Evolutionary conservation across 2,113 vertebrate species (phyloP).

Genomic region (Acanthisitta chloris): DNA sequence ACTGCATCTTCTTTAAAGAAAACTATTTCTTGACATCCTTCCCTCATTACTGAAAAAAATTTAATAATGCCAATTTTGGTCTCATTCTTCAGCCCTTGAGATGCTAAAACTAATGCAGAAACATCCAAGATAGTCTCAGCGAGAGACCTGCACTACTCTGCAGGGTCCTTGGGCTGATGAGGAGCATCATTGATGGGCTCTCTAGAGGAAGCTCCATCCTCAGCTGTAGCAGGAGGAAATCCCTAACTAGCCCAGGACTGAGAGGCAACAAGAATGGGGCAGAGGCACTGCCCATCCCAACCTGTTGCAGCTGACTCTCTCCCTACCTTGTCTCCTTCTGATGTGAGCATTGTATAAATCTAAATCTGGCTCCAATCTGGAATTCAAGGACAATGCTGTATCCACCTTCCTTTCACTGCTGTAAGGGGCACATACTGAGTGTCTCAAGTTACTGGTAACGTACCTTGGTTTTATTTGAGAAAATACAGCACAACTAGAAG

Average conservation of each 20-base stretch:
- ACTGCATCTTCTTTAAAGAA: conserved; percentile 67
- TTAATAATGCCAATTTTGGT: not conserved
- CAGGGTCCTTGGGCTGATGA: not conserved
- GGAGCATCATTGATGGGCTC: conserved; percentile 27
- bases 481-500: conserved; percentile 63
- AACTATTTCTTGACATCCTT: not conserved
- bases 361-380: not conserved
- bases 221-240: conserved; percentile 30
- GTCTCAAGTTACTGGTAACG: not conserved
- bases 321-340: not conserved
- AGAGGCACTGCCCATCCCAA: not conserved
- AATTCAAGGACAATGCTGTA: conserved; percentile 2
- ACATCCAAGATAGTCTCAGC: not conserved
- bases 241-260: not conserved
- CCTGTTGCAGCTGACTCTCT: not conserved
- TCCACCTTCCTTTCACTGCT: not conserved
- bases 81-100: not conserved
- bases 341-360: not conserved
- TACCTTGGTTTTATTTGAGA: conserved; percentile 68
- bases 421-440: not conserved
- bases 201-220: conserved; percentile 28
- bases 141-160: not conserved
- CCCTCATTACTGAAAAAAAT: not conserved
- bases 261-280: not conserved
- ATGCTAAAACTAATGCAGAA: conserved; percentile 11